Percentiles rank a stretch among this genome's conserved stretches.
Evolutionary conservation across 2,113 vertebrate species (phyloP).

Genomic region (Platycercus adscitus): DNA sequence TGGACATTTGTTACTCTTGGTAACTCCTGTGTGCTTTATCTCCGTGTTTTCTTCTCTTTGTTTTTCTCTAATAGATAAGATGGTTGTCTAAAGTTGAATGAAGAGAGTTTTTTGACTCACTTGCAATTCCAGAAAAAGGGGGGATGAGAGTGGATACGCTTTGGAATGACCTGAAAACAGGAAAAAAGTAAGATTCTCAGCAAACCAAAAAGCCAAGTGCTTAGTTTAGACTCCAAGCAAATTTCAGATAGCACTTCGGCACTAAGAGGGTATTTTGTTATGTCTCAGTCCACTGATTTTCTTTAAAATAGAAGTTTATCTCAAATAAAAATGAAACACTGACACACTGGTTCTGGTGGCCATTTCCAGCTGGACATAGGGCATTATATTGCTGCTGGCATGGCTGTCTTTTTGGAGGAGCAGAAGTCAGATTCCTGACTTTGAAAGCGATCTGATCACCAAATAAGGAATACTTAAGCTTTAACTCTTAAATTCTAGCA

Average conservation of each 20-base stretch:
- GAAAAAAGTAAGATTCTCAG: not conserved
- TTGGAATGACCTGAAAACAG: not conserved
- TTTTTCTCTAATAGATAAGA: not conserved
- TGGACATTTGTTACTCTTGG: not conserved
- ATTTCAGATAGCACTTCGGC: not conserved
- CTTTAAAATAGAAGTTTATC: not conserved
- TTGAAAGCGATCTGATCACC: not conserved
- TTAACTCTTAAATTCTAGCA: not conserved
- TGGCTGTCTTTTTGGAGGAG: not conserved
- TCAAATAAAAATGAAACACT: not conserved
- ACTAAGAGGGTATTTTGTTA: not conserved
- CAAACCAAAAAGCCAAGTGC: not conserved
- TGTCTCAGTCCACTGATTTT: not conserved
- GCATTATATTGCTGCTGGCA: not conserved
- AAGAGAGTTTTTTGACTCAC: not conserved
- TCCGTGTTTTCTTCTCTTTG: not conserved
- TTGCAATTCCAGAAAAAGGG: not conserved
- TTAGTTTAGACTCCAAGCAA: not conserved
- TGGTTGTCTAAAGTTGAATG: not conserved
- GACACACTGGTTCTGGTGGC: not conserved
- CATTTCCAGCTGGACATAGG: not conserved
- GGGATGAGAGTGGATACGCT: not conserved
- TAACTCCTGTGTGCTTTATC: not conserved
- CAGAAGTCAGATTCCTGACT: not conserved
- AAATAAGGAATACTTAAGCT: not conserved